Evolutionary conservation across 2,113 vertebrate species (phyloP).

Genomic region (Piprites chloris): DNA sequence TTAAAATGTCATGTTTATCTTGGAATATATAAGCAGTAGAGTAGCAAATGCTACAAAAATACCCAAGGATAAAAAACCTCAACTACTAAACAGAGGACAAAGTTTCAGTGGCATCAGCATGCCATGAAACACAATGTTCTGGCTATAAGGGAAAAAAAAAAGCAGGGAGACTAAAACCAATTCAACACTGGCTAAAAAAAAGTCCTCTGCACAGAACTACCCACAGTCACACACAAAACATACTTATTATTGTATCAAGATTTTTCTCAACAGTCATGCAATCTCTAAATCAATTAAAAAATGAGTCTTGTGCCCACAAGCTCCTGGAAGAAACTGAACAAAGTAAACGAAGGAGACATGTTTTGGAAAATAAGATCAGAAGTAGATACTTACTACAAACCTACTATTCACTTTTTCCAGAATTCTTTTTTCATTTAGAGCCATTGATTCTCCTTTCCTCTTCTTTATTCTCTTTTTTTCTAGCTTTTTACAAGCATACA

Average conservation of each 20-base stretch:
- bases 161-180: neutral
- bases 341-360: neutral
- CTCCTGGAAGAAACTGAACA: neutral
- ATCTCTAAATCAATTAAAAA: neutral
- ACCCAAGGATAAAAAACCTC: neutral
- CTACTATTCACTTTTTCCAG: conserved; percentile 93
- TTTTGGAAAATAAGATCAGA: neutral
- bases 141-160: neutral
- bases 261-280: neutral
- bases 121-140: neutral
- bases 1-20: neutral
- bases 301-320: neutral
- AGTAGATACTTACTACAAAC: conserved; percentile 89
- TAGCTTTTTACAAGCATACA: conserved; percentile 96
- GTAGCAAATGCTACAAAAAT: neutral
- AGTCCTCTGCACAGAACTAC: neutral
- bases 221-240: neutral
- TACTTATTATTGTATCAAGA: neutral
- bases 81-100: neutral
- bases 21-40: neutral
- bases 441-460: conserved; percentile 91
- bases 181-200: neutral
- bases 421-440: conserved; percentile 90
- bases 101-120: neutral
- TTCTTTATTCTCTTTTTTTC: conserved; percentile 94